Base-by-base conservation (phyloP, 30 jellyfish, hydroid and myxozoan species). In the Clytia hemisphaerica region DNA sequence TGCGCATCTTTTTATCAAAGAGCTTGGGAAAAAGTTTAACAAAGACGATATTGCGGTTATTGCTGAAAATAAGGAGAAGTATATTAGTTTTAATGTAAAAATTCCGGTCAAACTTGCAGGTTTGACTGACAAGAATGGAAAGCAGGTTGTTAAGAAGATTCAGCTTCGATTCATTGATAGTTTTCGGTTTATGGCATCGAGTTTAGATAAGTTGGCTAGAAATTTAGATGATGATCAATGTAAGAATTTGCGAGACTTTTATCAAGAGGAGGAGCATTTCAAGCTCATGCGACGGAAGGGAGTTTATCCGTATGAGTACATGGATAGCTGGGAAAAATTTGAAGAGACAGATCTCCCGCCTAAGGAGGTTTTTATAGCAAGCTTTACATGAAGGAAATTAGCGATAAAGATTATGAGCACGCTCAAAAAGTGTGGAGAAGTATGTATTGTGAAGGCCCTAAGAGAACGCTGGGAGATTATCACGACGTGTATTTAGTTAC, bases 271-370 rank as follows among this genome's bases (percentile, higher is more conserved):
- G n/a, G n/a, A n/a, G n/a, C n/a, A n/a, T n/a, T n/a, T 51, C 66
- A 51, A 19, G 12, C 36, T 76, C 9, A 19, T 76, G 75, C 7
- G 45, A 26, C 40, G 91, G 12, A 76, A 76, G 40, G 83, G 82
- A 2, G 75, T 76, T 2, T 76, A 76, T 67, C 91, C 82, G 1
- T 76, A 62, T 27, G 91, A 76, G 14, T 76, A 26, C 34, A 65
- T 76, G 83, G 75, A 65, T 82, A 29, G 76, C 38, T 63, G 75
- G 45, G 48, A 28, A 1, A 50, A 65, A 35, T 63, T 76, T 38
- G 35, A 62, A n/a, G 76, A 31, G 66, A 30, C 74, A n/a, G n/a
- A 12, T 21, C 21, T 7, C 66, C 27, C 12, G 12, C 12, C 12
- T 9, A 4, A 19, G 16, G 59, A 58, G 66, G 12, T 7, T 51